Percentiles rank a stretch among this genome's conserved stretches.
Evolutionary conservation across 2,113 vertebrate species (phyloP).

Genomic region (Coptodon bakossiorum): DNA sequence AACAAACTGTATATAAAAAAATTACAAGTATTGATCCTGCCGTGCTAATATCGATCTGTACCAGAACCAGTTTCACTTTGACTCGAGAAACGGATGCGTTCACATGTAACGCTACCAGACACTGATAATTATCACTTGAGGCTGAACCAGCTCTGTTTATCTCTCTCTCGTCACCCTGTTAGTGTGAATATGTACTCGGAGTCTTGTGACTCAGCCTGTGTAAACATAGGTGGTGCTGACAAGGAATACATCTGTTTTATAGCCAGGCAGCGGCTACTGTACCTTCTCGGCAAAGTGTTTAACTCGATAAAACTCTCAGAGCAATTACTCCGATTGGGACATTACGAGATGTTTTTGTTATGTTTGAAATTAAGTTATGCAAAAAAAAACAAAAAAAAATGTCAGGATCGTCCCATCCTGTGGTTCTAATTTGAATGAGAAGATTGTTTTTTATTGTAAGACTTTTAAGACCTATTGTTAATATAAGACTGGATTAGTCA

Average conservation of each 20-base stretch:
- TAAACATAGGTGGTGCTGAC: conserved; percentile 66
- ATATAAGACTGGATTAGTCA: not conserved
- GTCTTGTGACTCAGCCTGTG: conserved; percentile 63
- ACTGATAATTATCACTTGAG: not conserved
- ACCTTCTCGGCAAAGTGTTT: not conserved
- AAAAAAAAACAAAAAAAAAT: no score
- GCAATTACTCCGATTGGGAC: not conserved
- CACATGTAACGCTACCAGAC: not conserved
- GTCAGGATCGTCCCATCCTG: not conserved
- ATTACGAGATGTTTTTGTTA: not conserved
- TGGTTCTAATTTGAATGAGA: not conserved
- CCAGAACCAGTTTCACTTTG: not conserved
- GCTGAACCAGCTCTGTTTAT: not conserved
- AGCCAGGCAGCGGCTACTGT: not conserved
- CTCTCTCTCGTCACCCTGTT: not conserved
- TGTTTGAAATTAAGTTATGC: not conserved
- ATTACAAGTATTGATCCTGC: not conserved
- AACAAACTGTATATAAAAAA: not conserved
- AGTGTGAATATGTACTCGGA: not conserved
- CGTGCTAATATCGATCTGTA: not conserved
- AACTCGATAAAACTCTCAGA: not conserved
- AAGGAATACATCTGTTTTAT: not conserved
- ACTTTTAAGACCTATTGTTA: not conserved
- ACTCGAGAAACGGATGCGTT: not conserved
- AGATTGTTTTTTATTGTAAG: not conserved